Evolutionary conservation across 2,113 vertebrate species (phyloP).

Genomic region (Coreoperca whiteheadi): DNA sequence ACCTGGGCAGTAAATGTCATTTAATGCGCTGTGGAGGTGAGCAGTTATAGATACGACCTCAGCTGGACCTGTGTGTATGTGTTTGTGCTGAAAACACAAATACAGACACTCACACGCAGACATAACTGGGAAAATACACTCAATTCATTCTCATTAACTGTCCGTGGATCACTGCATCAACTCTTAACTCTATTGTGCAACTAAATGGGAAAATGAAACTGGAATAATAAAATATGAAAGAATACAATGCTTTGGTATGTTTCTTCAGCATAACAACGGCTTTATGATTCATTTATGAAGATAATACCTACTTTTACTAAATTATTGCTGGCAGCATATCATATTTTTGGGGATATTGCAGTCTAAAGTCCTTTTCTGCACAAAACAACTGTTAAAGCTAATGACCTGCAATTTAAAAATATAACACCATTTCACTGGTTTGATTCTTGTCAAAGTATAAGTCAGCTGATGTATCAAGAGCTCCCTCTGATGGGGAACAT

Average conservation of each 20-base stretch:
- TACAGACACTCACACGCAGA: conserved; percentile 31
- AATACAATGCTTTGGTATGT: not conserved
- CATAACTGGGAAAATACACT: conserved; percentile 42
- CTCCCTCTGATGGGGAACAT: conserved; percentile 72
- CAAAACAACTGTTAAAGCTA: not conserved
- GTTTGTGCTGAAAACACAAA: conserved; percentile 21
- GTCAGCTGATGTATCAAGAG: conserved; percentile 34
- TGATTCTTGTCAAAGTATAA: not conserved
- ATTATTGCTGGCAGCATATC: not conserved
- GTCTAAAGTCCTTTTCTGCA: not conserved
- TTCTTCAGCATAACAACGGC: not conserved
- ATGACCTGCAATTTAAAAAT: conserved; percentile 14
- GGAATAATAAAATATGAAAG: conserved; percentile 77
- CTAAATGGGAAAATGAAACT: conserved; percentile 81
- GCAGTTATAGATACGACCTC: conserved; percentile 50
- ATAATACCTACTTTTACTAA: not conserved
- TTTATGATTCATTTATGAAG: not conserved
- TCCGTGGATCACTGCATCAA: conserved; percentile 65
- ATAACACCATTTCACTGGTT: not conserved
- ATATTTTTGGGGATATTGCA: not conserved
- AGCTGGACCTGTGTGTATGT: conserved; percentile 59
- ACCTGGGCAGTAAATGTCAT: conserved; percentile 62
- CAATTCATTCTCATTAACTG: conserved; percentile 59
- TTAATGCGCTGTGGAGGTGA: conserved; percentile 68
- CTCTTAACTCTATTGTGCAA: conserved; percentile 74